Conservation (phyloP, 1,140 invertebrate genomes). For the Thereuonema tuberculata region DNA sequence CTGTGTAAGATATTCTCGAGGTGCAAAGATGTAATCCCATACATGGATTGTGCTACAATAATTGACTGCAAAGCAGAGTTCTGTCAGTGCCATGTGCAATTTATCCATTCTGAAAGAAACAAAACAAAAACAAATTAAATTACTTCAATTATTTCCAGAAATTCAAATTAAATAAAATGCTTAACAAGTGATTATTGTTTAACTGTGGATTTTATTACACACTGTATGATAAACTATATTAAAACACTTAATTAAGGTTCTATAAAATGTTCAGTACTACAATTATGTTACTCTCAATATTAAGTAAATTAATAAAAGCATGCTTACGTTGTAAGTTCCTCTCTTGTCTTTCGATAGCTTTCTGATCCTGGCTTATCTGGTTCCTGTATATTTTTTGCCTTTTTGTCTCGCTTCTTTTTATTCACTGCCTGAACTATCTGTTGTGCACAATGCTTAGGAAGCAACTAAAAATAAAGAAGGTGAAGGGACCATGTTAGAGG, state of each 20-base stretch:
- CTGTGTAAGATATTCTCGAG: constrained; percentile 90
- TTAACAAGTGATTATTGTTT: constrained; percentile 1
- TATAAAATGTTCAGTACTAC: too few relatives aligned
- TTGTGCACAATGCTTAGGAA: constrained; percentile 89
- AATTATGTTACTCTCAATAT: too few relatives aligned
- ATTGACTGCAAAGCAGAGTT: constrained; percentile 93
- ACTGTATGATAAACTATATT: too few relatives aligned
- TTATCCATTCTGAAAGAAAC: constrained; percentile 71
- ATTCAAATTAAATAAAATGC: constrained; percentile 4
- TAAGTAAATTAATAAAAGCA: not conserved
- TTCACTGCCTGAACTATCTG: constrained; percentile 73
- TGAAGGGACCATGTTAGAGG: constrained; percentile 15
- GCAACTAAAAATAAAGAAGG: constrained; percentile 44
- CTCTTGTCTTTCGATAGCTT: constrained; percentile 86
- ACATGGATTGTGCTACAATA: constrained; percentile 93
- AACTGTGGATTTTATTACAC: too few relatives aligned
- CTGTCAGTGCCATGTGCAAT: constrained; percentile 93
- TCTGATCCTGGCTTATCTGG: constrained; percentile 81
- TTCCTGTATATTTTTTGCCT: constrained; percentile 70
- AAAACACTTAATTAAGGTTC: too few relatives aligned
- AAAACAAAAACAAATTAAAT: constrained; percentile 3
- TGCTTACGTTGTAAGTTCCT: constrained; percentile 74
- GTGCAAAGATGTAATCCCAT: constrained; percentile 98
- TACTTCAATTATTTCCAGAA: constrained; percentile 8
- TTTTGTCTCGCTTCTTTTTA: constrained; percentile 67